Base-by-base conservation (phyloP, 2,888 invertebrate genomes). In the Sycophila texana region DNA sequence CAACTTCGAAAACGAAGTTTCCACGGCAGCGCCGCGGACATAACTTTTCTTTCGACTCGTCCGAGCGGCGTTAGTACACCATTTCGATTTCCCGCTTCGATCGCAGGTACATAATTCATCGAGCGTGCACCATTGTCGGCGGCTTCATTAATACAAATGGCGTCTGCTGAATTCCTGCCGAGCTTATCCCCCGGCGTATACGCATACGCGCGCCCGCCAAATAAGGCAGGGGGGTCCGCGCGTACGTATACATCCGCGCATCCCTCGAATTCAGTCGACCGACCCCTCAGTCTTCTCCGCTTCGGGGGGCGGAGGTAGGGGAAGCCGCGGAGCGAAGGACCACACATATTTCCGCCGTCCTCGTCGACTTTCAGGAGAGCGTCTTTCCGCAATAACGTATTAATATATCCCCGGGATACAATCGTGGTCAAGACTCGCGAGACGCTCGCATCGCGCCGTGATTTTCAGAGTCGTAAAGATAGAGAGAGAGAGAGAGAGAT, bases 61-160 rank as follows among this genome's bases (percentile, higher is more conserved):
- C 47, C 47, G 4, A n/a, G 26, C 14, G 4, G 75, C 74, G 76
- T 79, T 72, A 72, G 79, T 78, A 81, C 85, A 79, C 82, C 84
- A 84, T 87, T 87, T 87, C 85, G 84, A 82, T 82, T 82, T 85
- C 80, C 83, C 86, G 47, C 77, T 89, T 89, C 89, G 89, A 90
- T 89, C 87, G 86, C 86, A 86, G 86, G 89, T 90, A 90, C 90
- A 90, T 90, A 90, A 90, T 90, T 90, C 90, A 90, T 90, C 88
- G 88, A 70, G 78, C 67, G 67, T 49, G 63, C 79, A 74, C 53
- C 88, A 88, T 88, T 89, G 90, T 90, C 89, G 89, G 89, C 87
- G 84, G 88, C 87, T 90, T 90, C 90, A 90, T 90, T 90, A 90
- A 90, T 90, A 90, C 90, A 90, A 90, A 90, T 90, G 90, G 90